Conservation (phyloP, 1,140 invertebrate species). For the Cheumatopsyche charites region DNA sequence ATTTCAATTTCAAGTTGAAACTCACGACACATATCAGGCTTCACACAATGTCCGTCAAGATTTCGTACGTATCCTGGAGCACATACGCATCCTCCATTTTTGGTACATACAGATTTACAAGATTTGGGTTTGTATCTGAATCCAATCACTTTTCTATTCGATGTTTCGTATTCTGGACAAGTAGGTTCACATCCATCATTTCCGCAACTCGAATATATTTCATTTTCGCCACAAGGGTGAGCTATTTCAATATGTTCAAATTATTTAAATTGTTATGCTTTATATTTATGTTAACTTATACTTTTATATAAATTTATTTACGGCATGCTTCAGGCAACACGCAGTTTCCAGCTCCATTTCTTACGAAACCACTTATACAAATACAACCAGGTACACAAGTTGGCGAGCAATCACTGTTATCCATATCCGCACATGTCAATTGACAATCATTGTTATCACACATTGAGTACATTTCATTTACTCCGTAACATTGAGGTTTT, state of each 20-base stretch:
- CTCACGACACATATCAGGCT: conserved; percentile 2
- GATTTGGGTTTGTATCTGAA: too few species aligned
- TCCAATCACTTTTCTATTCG: too few species aligned
- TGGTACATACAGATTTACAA: too few species aligned
- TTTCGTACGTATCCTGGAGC: background rate
- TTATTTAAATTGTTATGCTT: background rate
- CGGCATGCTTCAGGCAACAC: conserved; percentile 22
- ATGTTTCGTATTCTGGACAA: background rate
- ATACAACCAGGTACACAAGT: conserved; percentile 20
- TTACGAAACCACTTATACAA: conserved; percentile 12
- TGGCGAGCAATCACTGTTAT: too few species aligned
- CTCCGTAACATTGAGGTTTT: too few species aligned
- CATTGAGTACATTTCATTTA: too few species aligned
- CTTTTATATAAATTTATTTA: background rate
- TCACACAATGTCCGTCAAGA: background rate
- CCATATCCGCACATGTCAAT: conserved; percentile 17
- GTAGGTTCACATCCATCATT: background rate
- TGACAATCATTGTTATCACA: too few species aligned
- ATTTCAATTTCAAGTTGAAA: too few species aligned
- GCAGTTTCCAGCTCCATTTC: conserved; percentile 28
- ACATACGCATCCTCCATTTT: too few species aligned
- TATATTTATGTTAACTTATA: too few species aligned
- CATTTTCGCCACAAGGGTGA: background rate
- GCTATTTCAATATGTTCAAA: background rate
- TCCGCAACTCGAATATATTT: background rate